Percentiles rank a stretch among this genome's conserved stretches.
Conservation (phyloP, 2,888 invertebrate genomes). For the Nemotelus pantherinus region DNA sequence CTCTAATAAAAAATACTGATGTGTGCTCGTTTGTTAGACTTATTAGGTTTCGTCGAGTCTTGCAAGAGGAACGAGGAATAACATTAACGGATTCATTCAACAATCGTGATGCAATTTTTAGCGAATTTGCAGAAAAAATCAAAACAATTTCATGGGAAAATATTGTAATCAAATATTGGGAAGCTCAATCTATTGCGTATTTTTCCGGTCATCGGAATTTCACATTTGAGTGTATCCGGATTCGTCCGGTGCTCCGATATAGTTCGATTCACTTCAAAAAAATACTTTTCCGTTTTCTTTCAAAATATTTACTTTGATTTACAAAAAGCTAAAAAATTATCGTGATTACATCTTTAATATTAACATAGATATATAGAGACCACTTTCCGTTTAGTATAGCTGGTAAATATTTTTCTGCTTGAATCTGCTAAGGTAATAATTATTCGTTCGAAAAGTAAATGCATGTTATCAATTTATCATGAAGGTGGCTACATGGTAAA, state of each 20-base stretch:
- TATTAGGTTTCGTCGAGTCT: not conserved
- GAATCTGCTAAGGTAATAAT: too few relatives aligned
- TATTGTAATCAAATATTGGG: not conserved
- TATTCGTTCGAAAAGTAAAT: too few relatives aligned
- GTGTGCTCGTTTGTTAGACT: not conserved
- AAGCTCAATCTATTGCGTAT: not conserved
- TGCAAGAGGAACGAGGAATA: not conserved
- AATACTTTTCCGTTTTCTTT: not conserved
- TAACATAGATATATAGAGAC: too few relatives aligned
- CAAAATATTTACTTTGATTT: not conserved
- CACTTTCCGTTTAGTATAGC: too few relatives aligned
- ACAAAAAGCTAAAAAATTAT: not conserved
- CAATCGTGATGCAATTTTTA: not conserved
- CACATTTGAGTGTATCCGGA: not conserved
- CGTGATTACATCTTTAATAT: not conserved
- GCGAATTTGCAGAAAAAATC: not conserved
- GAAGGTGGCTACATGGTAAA: too few relatives aligned
- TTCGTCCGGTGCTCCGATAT: not conserved
- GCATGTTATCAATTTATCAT: too few relatives aligned
- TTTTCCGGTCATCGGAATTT: not conserved
- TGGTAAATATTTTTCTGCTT: too few relatives aligned
- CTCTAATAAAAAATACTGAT: not conserved
- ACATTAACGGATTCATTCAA: not conserved
- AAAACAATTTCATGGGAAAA: not conserved
- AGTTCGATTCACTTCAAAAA: not conserved